These are phyloP conservation scores for Mechanitis mazaeus DNA, from an alignment of 2,888 invertebrate species.

Conservation along the genomic window DNA sequence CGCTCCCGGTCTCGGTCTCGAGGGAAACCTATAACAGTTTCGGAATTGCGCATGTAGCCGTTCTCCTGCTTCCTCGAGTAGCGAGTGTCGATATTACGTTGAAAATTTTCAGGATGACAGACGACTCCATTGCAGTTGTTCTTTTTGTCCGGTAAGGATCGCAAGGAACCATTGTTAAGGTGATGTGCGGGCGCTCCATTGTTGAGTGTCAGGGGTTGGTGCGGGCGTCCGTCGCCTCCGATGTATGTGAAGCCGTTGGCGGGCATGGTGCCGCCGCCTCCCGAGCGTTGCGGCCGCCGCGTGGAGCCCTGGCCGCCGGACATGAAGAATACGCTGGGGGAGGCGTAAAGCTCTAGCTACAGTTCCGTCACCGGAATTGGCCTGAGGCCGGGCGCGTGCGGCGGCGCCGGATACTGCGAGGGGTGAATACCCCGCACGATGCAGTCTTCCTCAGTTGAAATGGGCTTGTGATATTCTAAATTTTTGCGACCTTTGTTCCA, in stretches of 20 bases:
- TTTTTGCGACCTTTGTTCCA: constrained; percentile 89
- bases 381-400: constrained; percentile 70
- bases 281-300: constrained; percentile 71
- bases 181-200: constrained; percentile 71
- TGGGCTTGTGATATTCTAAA: constrained; percentile 92
- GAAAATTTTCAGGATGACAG: constrained; percentile 71
- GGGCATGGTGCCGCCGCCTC: constrained; percentile 78
- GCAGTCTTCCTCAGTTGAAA: constrained; percentile 89
- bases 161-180: constrained; percentile 72
- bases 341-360: constrained; percentile 97
- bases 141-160: constrained; percentile 69
- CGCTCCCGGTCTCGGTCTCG: constrained; percentile 41
- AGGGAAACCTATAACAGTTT: constrained; percentile 64
- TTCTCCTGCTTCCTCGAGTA: constrained; percentile 74
- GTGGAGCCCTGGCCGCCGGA: constrained; percentile 76
- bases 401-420: constrained; percentile 70
- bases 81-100: constrained; percentile 69
- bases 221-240: constrained; percentile 78
- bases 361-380: constrained; percentile 94
- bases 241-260: constrained; percentile 87
- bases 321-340: constrained; percentile 87
- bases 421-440: constrained; percentile 81
- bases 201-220: constrained; percentile 67
- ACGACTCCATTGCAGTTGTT: constrained; percentile 65
- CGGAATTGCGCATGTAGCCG: constrained; percentile 68